Evolutionary conservation across 2,888 invertebrate genomes (phyloP), one percentile per base, ranked within the genome.

Genomic region (Pomacea canaliculata): DNA sequence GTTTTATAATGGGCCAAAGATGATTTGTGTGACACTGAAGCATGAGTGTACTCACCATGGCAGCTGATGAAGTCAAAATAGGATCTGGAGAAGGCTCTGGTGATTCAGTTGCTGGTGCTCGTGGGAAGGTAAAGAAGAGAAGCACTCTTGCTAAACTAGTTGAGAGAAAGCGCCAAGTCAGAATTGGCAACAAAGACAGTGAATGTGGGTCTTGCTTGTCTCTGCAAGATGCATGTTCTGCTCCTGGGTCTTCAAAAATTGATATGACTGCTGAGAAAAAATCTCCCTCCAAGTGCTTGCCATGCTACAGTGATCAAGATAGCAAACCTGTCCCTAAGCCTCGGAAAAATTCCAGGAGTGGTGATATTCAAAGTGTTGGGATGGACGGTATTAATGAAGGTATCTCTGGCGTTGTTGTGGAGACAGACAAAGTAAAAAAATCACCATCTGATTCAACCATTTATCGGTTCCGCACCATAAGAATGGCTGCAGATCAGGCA

Each of bases 111-210:
- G 23, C 62, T 13, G 69, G 72, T 4, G 49, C 69, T 10, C 68
- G 69, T 79, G 83, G 82, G 16, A 78, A 79, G 59, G 80, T 81
- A 69, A 84, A 83, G 74, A 87, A 87, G 79, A 87, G 87, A 76
- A 84, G 85, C 79, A 83, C 85, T n/a, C 78, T 85, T n/a, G 82
- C 85, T 27, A 87, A 87, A 77, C 79, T 83, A 18, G 86, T 85
- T 72, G 84, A 81, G 68, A 86, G 85, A 74, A 77, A 83, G 73
- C 78, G 79, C 10, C 78, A 71, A 16, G 49, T 27, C 3, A 65
- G 71, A 23, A 51, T 79, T 19, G 83, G 83, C 16, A 84, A 84
- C 59, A 78, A 80, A 70, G 85, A 85, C 49, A 87, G 85, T 77
- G 85, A 86, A 71, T 81, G 79, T 79, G 86, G 85, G 13, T 87